phyloP scores from a whole-genome alignment of 2,888 invertebrate genomes.

The Synergus umbraculus region DNA sequence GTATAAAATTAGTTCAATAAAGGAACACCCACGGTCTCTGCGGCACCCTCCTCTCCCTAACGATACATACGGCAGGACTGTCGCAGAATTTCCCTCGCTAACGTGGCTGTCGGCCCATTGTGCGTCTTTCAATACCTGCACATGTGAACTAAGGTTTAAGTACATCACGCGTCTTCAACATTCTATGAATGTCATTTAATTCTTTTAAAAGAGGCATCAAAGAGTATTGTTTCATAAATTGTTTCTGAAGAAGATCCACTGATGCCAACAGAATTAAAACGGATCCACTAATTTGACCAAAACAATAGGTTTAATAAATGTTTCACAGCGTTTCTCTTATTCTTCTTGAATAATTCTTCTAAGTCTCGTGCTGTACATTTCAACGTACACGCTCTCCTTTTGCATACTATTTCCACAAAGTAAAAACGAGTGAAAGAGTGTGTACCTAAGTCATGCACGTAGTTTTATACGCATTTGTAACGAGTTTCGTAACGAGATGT shows the following conservation, averaged over 20 bases:
- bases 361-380: no score
- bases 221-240: no score
- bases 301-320: no score
- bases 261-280: no score
- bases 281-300: no score
- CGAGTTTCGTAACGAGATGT: not conserved
- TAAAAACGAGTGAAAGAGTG: not conserved
- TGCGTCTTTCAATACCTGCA: constrained; percentile 46
- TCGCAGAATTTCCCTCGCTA: constrained; percentile 53
- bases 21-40: constrained; percentile 71
- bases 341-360: no score
- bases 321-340: no score
- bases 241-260: no score
- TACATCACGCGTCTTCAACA: constrained; percentile 4
- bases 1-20: constrained; percentile 73
- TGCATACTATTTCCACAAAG: not conserved
- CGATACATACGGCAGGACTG: constrained; percentile 56
- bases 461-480: not conserved
- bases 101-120: constrained; percentile 45
- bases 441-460: not conserved
- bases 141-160: constrained; percentile 28
- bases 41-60: constrained; percentile 58
- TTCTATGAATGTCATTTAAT: not conserved
- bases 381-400: no score
- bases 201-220: no score